These are phyloP conservation scores for Argopecten irradians DNA, from an alignment of 1,140 invertebrate genomes.

Conservation along the genomic window DNA sequence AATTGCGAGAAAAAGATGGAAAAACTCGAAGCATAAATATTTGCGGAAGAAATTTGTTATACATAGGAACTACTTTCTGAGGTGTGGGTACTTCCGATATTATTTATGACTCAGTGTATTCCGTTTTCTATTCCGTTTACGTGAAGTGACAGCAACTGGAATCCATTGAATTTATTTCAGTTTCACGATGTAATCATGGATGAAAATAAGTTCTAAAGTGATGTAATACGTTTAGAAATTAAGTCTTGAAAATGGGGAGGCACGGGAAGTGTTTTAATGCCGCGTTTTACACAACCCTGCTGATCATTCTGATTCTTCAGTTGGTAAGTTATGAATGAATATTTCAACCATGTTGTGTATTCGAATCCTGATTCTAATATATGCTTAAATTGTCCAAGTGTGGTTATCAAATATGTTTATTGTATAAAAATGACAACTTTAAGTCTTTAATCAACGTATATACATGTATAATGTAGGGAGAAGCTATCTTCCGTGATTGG, in stretches of 20 bases:
- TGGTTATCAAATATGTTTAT: neutral
- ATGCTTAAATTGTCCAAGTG: neutral
- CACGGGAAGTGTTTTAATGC: conserved; percentile 58
- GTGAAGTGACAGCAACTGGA: neutral
- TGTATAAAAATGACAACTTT: neutral
- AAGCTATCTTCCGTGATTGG: too few species aligned
- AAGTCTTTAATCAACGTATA: too few species aligned
- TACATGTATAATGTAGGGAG: too few species aligned
- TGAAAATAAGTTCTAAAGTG: neutral
- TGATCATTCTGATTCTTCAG: conserved; percentile 59
- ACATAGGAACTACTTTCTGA: neutral
- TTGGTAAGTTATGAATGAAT: conserved; percentile 55
- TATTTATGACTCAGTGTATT: neutral
- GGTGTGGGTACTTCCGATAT: conserved; percentile 1
- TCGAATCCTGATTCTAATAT: neutral
- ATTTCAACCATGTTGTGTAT: conserved; percentile 20
- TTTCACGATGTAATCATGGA: neutral
- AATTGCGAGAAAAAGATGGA: too few species aligned
- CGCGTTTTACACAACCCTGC: conserved; percentile 58
- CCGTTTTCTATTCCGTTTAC: conserved; percentile 2
- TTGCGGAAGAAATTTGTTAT: too few species aligned
- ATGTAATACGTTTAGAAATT: neutral
- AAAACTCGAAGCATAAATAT: too few species aligned
- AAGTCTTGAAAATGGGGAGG: conserved; percentile 26
- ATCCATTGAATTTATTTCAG: neutral